Percentiles rank a stretch among this genome's conserved stretches.
Conservation (phyloP, 1,140 invertebrate species). For the Polypedilum vanderplanki region DNA sequence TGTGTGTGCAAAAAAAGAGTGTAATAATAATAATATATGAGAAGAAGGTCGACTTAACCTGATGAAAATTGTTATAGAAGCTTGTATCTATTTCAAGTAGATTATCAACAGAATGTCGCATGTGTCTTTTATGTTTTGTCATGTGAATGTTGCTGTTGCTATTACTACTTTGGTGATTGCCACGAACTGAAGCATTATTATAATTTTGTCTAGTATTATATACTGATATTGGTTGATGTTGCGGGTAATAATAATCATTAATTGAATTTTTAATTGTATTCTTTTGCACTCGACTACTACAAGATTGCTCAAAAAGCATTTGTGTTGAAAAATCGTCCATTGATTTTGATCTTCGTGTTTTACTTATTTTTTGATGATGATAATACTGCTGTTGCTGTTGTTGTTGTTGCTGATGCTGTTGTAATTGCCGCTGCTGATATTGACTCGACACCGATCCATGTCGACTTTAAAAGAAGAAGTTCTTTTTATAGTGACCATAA, state of each 20-base stretch:
- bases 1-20: not conserved
- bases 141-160: not conserved
- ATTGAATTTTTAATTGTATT: not conserved
- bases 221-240: not conserved
- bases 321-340: slow-evolving; percentile 22
- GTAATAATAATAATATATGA: not conserved
- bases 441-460: not conserved
- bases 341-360: not conserved
- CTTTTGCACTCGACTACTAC: not conserved
- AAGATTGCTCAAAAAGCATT: not conserved
- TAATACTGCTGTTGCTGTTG: slow-evolving; percentile 13
- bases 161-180: not conserved
- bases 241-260: not conserved
- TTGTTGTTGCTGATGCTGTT: not conserved
- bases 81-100: slow-evolving; percentile 20
- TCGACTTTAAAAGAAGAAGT: not conserved
- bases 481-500: not conserved
- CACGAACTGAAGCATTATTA: not conserved
- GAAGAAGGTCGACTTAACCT: slow-evolving; percentile 16
- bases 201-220: not conserved
- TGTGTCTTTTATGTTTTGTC: slow-evolving; percentile 20
- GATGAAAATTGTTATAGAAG: slow-evolving; percentile 16
- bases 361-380: slow-evolving; percentile 2
- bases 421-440: not conserved
- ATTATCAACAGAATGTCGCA: slow-evolving; percentile 30